Evolutionary conservation across 2,797 vertebrate genomes (phyloP).

Genomic region (Cephalopachus bancanus): DNA sequence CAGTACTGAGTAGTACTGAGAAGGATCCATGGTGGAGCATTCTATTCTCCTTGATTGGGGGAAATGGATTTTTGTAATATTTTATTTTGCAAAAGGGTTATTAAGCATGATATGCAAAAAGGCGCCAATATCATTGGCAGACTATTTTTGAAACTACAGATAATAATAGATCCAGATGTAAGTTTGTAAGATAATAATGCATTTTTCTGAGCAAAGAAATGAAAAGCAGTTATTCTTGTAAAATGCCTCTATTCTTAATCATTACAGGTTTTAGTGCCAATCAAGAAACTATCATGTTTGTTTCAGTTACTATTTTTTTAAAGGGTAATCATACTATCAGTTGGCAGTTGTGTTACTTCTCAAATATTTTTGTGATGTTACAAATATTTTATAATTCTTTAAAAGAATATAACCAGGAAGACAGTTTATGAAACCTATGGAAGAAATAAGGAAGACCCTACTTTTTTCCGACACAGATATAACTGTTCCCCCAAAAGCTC

Average conservation of each 20-base stretch:
- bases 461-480: neutral
- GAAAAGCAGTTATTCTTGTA: neutral
- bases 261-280: neutral
- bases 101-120: neutral
- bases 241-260: neutral
- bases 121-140: neutral
- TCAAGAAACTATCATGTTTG: neutral
- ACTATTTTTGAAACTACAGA: conserved; percentile 21
- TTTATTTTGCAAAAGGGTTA: conserved; percentile 14
- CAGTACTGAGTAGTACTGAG: neutral
- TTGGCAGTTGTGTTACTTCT: conserved; percentile 3
- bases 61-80: neutral
- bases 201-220: neutral
- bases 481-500: neutral
- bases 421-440: neutral
- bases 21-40: neutral
- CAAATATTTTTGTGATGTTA: conserved; percentile 14
- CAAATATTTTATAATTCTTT: neutral
- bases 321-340: neutral
- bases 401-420: neutral
- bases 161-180: conserved; percentile 38
- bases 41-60: neutral
- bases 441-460: neutral
- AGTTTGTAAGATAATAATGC: neutral
- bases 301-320: neutral